Base-by-base conservation (phyloP, 2,797 vertebrate genomes). In the Falco rusticolus region DNA sequence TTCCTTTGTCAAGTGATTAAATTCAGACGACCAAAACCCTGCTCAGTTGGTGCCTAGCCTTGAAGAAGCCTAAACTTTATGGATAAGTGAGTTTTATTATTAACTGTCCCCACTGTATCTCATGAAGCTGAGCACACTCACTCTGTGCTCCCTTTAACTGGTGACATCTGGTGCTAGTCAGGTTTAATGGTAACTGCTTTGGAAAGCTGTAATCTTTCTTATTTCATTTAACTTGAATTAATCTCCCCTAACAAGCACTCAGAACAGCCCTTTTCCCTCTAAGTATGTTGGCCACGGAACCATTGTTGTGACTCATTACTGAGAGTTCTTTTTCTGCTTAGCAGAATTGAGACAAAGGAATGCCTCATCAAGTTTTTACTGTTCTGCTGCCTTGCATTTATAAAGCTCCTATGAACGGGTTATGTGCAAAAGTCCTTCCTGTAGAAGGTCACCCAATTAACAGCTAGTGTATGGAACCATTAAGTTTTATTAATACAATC, bases 221-320 rank as follows among this genome's bases (percentile, higher is more conserved):
- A 92, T 95, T 90, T 90, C 33, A 76, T 91, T 95, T 91, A 81
- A 25, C 22, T 90, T 79, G n/a, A 92, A 92, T 95, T 91, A 92
- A 79, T 96, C 65, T 92, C 41, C 69, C 47, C 53, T 92, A 91
- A 93, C 68, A 92, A 92, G 90, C 33, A 51, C 75, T 80, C 56
- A 57, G 69, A 89, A 53, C 43, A 93, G 26, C 34, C 45, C 31
- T 90, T 85, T 95, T 85, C 81, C n/a, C 60, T 87, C 43, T 81
- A 79, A 93, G 43, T 61, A 20, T 25, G 76, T 56, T 81, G 66
- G 63, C 79, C 69, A 78, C 25, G 66, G 59, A 89, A 54, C 76
- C 47, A 60, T 78, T 81, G 89, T 76, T 89, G 51, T 79, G 72
- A 72, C 59, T 91, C 79, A 91, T 85, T 95, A 80, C 3, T 31